These are phyloP conservation scores for Mixornis gularis DNA, from an alignment of 2,113 vertebrate genomes.

Conservation along the genomic window DNA sequence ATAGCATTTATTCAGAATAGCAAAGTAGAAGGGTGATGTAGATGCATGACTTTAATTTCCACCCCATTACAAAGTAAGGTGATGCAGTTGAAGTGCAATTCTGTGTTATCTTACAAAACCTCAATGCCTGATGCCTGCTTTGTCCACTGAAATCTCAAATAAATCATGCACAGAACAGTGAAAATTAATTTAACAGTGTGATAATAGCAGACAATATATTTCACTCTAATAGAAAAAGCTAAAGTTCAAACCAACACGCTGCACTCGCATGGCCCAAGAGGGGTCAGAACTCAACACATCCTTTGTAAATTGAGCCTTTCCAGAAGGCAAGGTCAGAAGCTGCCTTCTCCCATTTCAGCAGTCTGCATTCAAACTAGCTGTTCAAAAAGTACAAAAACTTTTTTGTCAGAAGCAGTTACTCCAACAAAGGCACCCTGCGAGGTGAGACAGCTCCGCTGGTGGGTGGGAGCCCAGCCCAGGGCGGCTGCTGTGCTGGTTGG, in stretches of 20 bases:
- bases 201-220: slow-evolving; percentile 7
- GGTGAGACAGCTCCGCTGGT: accelerated
- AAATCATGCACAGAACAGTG: neutral
- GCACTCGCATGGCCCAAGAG: neutral
- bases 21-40: neutral
- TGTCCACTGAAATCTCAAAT: neutral
- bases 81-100: neutral
- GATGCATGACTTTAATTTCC: neutral
- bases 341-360: neutral
- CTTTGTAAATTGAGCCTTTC: slow-evolving; percentile 9
- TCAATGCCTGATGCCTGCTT: neutral
- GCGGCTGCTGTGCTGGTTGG: accelerated
- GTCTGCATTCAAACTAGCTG: neutral
- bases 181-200: slow-evolving; percentile 6
- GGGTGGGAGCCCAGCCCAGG: neutral
- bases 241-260: neutral
- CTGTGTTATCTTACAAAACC: neutral
- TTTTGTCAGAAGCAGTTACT: neutral
- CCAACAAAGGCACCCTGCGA: neutral
- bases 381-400: neutral
- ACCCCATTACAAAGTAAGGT: neutral
- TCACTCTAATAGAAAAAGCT: neutral
- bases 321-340: slow-evolving; percentile 12
- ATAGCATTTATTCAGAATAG: neutral
- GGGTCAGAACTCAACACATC: slow-evolving; percentile 7